Conservation (phyloP, 2,113 vertebrate genomes). For the Lates calcarifer region DNA sequence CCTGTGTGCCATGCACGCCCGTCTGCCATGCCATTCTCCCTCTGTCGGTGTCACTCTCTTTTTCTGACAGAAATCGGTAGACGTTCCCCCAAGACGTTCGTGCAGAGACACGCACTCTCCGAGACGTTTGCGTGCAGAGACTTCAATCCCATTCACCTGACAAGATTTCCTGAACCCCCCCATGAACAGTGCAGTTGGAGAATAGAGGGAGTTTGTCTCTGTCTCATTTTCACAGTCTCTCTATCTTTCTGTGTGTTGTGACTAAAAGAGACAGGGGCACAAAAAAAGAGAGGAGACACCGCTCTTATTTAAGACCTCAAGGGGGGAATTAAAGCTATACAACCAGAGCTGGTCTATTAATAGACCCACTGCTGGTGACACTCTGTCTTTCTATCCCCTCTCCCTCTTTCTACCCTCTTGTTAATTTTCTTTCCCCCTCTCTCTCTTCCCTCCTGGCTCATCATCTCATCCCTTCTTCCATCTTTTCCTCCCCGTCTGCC, state of each 20-base stretch:
- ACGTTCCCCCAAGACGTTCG: constrained; percentile 26
- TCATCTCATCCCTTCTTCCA: neutral
- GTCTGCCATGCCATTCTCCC: constrained; percentile 1
- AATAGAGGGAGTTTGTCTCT: constrained; percentile 14
- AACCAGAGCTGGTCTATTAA: constrained; percentile 58
- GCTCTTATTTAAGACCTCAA: constrained; percentile 46
- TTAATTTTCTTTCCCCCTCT: neutral
- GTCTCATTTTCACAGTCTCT: constrained; percentile 3
- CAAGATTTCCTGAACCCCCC: constrained; percentile 40
- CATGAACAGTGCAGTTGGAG: constrained; percentile 21
- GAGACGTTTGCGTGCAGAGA: constrained; percentile 20
- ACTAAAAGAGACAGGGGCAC: constrained; percentile 11
- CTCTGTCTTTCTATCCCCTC: constrained; percentile 6
- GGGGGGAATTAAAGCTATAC: constrained; percentile 60
- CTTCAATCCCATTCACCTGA: constrained; percentile 55
- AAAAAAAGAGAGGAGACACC: constrained; percentile 30
- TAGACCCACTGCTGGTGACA: constrained; percentile 54
- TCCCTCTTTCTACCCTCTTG: neutral
- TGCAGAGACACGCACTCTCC: constrained; percentile 4
- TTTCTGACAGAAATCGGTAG: constrained; percentile 43
- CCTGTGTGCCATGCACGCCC: constrained; percentile 52
- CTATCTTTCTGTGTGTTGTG: constrained; percentile 29
- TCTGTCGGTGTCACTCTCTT: constrained; percentile 28
- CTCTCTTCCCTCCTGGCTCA: neutral
- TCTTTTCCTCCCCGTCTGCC: neutral